Conservation (phyloP, 1,140 invertebrate genomes). For the Diabrotica undecimpunctata region DNA sequence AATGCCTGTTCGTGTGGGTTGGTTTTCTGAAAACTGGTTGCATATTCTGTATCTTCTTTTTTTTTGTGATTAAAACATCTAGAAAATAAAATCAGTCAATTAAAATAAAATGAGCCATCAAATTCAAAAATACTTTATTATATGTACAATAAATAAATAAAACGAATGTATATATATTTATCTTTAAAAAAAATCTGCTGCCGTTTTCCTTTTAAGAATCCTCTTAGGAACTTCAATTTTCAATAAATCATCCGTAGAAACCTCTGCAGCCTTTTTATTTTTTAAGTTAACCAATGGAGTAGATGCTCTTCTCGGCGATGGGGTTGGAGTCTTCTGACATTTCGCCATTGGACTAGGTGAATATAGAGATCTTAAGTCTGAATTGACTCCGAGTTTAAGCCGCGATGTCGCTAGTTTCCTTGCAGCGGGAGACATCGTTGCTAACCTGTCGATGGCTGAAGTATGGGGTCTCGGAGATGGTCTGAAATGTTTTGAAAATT, state of each 20-base stretch:
- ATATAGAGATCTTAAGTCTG: conserved; percentile 42
- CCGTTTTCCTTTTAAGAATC: conserved; percentile 62
- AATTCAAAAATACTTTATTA: no score
- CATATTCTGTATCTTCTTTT: no score
- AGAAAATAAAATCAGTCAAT: no score
- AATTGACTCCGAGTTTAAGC: conserved; percentile 50
- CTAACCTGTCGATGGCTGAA: conserved; percentile 72
- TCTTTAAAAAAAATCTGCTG: conserved; percentile 59
- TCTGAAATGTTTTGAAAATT: conserved; percentile 35
- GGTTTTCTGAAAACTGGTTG: no score
- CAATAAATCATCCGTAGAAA: conserved; percentile 73
- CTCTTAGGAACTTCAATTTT: conserved; percentile 66
- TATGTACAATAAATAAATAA: no score
- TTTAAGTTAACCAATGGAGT: conserved; percentile 33
- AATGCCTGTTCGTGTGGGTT: no score
- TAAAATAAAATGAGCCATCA: no score
- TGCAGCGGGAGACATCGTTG: conserved; percentile 92
- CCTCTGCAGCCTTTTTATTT: conserved; percentile 45
- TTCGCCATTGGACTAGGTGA: conserved; percentile 45
- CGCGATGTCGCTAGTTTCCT: conserved; percentile 66
- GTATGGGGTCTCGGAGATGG: conserved; percentile 54
- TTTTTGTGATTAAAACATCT: no score
- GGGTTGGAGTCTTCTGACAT: conserved; percentile 47
- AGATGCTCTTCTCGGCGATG: conserved; percentile 31
- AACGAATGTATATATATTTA: no score